Conservation (phyloP, 2,888 invertebrate species). For the Eupelmus urozonus region DNA sequence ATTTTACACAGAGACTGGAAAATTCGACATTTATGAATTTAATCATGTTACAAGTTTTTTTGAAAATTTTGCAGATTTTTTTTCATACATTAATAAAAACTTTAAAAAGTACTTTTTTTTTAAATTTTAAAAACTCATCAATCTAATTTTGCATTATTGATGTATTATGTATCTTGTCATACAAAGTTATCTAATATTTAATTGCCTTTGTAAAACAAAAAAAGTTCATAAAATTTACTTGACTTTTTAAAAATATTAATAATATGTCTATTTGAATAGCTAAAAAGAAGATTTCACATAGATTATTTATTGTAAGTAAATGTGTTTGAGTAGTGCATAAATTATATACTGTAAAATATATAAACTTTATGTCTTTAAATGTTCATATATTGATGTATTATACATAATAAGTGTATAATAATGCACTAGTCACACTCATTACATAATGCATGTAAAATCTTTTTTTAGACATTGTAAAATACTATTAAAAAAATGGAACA, state of each 20-base stretch:
- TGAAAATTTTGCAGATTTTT: neutral
- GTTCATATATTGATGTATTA: slow-evolving; percentile 10
- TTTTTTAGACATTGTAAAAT: slow-evolving; percentile 20
- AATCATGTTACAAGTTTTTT: neutral
- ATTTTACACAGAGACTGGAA: slow-evolving; percentile 27
- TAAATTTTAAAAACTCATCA: neutral
- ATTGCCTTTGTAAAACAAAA: neutral
- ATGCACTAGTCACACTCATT: neutral
- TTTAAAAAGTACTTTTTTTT: slow-evolving; percentile 9
- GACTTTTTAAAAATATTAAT: slow-evolving; percentile 32
- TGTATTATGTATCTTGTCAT: neutral
- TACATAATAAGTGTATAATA: slow-evolving; percentile 5
- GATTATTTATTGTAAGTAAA: slow-evolving; percentile 15
- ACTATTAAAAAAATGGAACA: slow-evolving; percentile 32
- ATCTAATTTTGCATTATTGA: neutral
- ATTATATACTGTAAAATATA: slow-evolving; percentile 10
- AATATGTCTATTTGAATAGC: slow-evolving; percentile 19
- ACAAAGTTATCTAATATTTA: neutral
- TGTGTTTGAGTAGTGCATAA: slow-evolving; percentile 15
- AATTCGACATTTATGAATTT: neutral
- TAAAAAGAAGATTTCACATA: slow-evolving; percentile 19
- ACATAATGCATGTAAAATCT: slow-evolving; percentile 11
- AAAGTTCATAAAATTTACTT: slow-evolving; percentile 24
- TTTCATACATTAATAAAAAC: neutral
- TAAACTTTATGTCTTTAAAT: slow-evolving; percentile 13